phyloP scores from a whole-genome alignment of 2,888 invertebrate species.

The Ormyrus nitidulus region DNA sequence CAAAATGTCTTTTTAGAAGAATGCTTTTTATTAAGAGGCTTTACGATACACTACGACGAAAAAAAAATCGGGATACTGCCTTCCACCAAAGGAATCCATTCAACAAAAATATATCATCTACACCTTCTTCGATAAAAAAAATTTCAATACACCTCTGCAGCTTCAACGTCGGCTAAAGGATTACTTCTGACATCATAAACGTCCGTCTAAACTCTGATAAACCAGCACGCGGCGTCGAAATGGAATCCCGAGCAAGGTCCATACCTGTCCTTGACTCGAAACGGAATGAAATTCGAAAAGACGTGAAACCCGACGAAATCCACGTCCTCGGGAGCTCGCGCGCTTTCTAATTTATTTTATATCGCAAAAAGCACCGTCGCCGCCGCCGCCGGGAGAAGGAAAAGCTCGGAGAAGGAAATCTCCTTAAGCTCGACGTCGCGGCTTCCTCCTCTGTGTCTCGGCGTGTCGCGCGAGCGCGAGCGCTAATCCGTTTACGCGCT shows the following conservation, averaged over 20 bases:
- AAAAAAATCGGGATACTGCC: no score
- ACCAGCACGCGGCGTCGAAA: background rate
- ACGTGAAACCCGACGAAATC: background rate
- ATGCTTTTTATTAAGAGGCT: no score
- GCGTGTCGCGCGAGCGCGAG: conserved; percentile 20
- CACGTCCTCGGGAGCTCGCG: conserved; percentile 8
- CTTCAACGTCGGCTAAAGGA: no score
- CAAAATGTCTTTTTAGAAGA: no score
- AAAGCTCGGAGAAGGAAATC: conserved; percentile 29
- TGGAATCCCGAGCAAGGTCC: background rate
- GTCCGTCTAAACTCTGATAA: no score
- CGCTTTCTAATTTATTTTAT: conserved; percentile 36
- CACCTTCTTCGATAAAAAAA: no score
- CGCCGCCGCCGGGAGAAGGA: background rate
- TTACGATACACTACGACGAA: no score
- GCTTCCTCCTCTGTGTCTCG: conserved; percentile 55
- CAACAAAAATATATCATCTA: no score
- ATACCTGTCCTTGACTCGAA: background rate
- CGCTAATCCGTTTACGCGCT: conserved; percentile 51
- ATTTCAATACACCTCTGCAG: no score
- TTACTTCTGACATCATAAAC: no score
- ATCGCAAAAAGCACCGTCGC: background rate
- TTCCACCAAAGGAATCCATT: no score
- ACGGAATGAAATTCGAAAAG: conserved; percentile 17
- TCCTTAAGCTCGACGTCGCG: conserved; percentile 38